Evolutionary conservation across 2,113 vertebrate genomes (phyloP), one percentile per base, ranked within the genome.

Genomic region (Dendropsophus ebraccatus): DNA sequence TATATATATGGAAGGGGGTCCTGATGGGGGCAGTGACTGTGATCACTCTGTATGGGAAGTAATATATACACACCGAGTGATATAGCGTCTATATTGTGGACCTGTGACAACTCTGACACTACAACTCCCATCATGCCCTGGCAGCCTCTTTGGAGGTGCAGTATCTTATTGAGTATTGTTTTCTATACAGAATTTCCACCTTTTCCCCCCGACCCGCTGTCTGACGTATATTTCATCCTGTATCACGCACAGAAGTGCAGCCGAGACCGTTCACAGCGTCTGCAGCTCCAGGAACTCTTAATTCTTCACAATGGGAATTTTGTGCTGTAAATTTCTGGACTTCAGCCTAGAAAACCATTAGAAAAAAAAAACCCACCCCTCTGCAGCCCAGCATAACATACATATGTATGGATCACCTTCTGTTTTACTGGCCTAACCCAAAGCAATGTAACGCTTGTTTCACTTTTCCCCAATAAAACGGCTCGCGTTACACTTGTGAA

Each of bases 311-410:
- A 80, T 25, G 86, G 89, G 87, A 37, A 32, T 2, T 86, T 88
- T 89, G 90, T 88, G 88, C 89, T 88, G 87, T 50, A 88, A 87
- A 87, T 52, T 4, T 30, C 0, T 93, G 92, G 92, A 93, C 90
- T 87, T 50, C 88, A 90, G 92, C 92, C 91, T 90, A 91, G 89
- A 92, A 92, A 92, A 93, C 74, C 91, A 91, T 84, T 91, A 90
- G 91, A 87, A 90, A 75, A 82, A 76, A 75, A 54, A 89, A 86
- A 67, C 86, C 88, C 89, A 91, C 3, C 3, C 4, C 41, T 41
- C 87, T n/a, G n/a, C 87, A 91, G 90, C 78, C 89, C 70, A 87
- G 87, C 91, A 88, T 85, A 90, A 89, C 88, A 88, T 86, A 60
- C 91, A 89, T 76, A 87, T 87, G 91, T 83, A 88, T 83, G 91